A percentile compares a stretch with the other conserved stretches of the same genome.
phyloP scores from a whole-genome alignment of 2,797 vertebrate genomes.

The Acomys russatus region DNA sequence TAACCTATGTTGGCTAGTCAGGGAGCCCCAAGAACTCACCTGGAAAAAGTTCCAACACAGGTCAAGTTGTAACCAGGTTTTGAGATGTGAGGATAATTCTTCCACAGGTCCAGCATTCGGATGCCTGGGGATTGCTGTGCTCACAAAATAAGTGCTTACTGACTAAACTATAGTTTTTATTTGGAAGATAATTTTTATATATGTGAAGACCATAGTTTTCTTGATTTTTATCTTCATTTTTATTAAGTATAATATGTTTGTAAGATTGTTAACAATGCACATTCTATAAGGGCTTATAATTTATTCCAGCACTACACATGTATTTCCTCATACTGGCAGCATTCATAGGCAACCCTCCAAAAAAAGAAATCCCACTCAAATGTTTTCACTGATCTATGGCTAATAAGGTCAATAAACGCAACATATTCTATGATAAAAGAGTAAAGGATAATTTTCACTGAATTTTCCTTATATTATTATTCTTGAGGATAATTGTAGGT shows the following conservation, averaged over 20 bases:
- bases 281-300: slow-evolving; percentile 11
- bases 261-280: neutral
- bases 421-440: neutral
- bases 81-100: neutral
- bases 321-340: neutral
- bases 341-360: neutral
- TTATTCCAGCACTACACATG: neutral
- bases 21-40: neutral
- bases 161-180: neutral
- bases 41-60: neutral
- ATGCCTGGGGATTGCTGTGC: neutral
- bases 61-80: neutral
- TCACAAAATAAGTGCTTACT: neutral
- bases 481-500: neutral
- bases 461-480: neutral
- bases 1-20: neutral
- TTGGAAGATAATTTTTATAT: slow-evolving; percentile 45
- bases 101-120: neutral
- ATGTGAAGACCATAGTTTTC: neutral
- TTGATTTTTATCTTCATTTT: slow-evolving; percentile 25
- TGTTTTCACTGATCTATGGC: neutral
- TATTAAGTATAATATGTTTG: slow-evolving; percentile 7
- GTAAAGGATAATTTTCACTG: neutral
- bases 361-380: neutral
- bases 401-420: slow-evolving; percentile 48